These are phyloP conservation scores for Pyrochroa serraticornis DNA, from an alignment of 2,888 invertebrate genomes.

Conservation along the genomic window DNA sequence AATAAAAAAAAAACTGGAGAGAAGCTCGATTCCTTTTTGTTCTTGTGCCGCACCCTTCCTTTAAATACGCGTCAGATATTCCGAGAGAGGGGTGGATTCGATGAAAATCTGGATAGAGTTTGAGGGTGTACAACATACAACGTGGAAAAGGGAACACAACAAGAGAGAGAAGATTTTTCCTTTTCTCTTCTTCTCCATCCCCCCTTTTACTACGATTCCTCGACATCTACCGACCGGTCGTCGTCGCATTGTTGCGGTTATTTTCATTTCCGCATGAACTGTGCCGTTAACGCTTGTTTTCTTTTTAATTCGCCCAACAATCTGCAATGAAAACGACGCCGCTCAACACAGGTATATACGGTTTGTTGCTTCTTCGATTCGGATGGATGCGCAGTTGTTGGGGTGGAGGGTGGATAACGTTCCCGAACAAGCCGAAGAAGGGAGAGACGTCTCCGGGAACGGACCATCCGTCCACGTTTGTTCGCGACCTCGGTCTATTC, in stretches of 20 bases:
- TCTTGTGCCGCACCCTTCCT: not conserved
- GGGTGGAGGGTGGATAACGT: too few species aligned
- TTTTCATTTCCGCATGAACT: conserved; percentile 32
- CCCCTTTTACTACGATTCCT: not conserved
- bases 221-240: not conserved
- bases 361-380: too few species aligned
- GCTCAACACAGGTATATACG: too few species aligned
- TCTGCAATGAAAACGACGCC: conserved; percentile 13
- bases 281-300: conserved; percentile 37
- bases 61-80: not conserved
- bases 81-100: too few species aligned
- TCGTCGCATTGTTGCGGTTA: conserved; percentile 30
- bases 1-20: conserved; percentile 9
- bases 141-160: too few species aligned
- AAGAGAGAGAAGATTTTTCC: not conserved
- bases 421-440: too few species aligned
- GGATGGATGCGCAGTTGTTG: too few species aligned
- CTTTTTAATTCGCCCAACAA: conserved; percentile 36
- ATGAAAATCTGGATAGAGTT: too few species aligned
- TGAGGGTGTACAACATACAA: too few species aligned
- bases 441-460: too few species aligned
- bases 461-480: too few species aligned
- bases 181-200: not conserved
- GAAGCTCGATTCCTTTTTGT: not conserved
- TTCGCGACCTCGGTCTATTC: too few species aligned